Evolutionary conservation across 2,113 vertebrate genomes (phyloP).

Genomic region (Gavialis gangeticus): DNA sequence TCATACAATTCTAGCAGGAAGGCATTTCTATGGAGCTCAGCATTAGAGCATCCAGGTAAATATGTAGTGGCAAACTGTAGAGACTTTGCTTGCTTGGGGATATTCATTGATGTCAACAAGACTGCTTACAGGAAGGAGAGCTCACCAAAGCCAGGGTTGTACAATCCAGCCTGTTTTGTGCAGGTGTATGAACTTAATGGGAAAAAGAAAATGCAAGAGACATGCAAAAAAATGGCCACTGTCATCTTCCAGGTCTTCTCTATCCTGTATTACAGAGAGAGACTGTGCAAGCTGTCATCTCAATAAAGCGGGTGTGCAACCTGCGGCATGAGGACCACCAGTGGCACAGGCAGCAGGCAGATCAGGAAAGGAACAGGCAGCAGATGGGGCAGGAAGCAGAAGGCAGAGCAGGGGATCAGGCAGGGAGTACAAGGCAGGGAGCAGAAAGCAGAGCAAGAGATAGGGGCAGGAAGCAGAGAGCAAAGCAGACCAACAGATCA

Average conservation of each 20-base stretch:
- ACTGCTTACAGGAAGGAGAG: neutral
- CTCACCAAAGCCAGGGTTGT: neutral
- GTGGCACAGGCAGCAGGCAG: no score
- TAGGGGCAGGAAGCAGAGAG: no score
- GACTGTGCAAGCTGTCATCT: neutral
- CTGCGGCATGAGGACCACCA: no score
- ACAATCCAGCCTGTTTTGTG: neutral
- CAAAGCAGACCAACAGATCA: no score
- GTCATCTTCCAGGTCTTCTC: neutral
- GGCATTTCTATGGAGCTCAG: neutral
- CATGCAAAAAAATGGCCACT: neutral
- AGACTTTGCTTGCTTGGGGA: neutral
- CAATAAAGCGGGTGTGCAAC: no score
- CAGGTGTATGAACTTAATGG: fast-evolving
- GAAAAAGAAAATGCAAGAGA: neutral
- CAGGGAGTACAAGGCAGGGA: no score
- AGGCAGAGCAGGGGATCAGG: no score
- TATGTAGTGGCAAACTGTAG: neutral
- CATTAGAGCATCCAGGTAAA: neutral
- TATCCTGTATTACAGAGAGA: neutral
- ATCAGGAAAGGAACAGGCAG: no score
- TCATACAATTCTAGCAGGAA: constrained; percentile 17
- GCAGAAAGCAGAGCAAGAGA: no score
- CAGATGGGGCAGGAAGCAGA: no score
- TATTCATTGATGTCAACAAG: fast-evolving